Base-by-base conservation (phyloP, 2,888 invertebrate genomes). In the Amphipoea lucens region DNA sequence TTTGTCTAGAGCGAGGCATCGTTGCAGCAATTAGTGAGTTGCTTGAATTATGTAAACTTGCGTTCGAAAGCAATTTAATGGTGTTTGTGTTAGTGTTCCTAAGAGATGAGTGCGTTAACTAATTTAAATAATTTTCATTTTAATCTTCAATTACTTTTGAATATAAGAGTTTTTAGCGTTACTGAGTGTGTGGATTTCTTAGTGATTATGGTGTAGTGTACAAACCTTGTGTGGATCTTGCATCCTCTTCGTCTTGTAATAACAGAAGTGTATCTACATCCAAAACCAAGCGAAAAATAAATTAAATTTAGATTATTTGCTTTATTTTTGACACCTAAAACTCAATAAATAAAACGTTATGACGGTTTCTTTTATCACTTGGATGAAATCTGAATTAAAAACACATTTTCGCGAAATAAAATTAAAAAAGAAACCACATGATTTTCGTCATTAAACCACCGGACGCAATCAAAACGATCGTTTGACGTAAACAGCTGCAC, bases 1-100 rank as follows among this genome's bases (percentile, higher is more conserved):
- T 88, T 86, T 81, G 79, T 84, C 81, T 84, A 79, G 29, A 79
- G 78, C 78, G 69, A 82, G 66, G 74, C 80, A 74, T 78, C 68
- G 77, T 65, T 83, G 73, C 51, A 69, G 79, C 76, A 81, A 85
- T 88, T 83, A 87, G 73, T 72, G 81, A 60, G 81, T 73, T 63
- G 69, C 73, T 74, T 75, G 74, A 84, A 63, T 75, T 80, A 84
- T 75, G 63, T 77, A 69, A 69, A 69, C 40, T 70, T 74, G 36
- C 42, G 2, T 63, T 67, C 12, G 42, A 73, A 60, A 45, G 69
- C 42, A 51, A 69, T 70, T 70, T 40, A 60, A 36, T 40, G 14
- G 20, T n/a, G 20, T 67, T 63, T 79, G 20, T 36, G n/a, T 40
- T 60, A 69, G n/a, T 40, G 40, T 48, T 57, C 20, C 2, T 20